A percentile compares a stretch with the other conserved stretches of the same genome.
These are phyloP conservation scores for Ptychoptera albimana DNA, from an alignment of 2,888 invertebrate species.

Conservation along the genomic window DNA sequence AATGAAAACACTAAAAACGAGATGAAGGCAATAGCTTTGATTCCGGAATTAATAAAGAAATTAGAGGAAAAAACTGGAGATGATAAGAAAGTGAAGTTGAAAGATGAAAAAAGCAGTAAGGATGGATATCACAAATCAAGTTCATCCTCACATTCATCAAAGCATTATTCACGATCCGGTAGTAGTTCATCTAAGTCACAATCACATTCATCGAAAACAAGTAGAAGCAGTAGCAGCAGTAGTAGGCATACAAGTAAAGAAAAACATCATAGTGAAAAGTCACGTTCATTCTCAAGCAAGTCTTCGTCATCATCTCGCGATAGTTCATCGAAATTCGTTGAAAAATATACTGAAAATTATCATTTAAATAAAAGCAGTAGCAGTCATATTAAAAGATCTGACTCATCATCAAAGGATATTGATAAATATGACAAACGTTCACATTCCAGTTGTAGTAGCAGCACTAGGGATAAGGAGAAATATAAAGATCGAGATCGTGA, in stretches of 20 bases:
- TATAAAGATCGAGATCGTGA: slow-evolving; percentile 23
- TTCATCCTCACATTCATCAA: not conserved
- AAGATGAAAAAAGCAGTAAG: slow-evolving; percentile 8
- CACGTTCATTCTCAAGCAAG: not conserved
- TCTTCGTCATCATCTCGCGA: slow-evolving; percentile 20
- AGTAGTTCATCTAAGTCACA: not conserved
- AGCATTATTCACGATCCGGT: not conserved
- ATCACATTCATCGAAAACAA: not conserved
- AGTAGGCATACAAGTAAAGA: not conserved
- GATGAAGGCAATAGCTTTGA: no score
- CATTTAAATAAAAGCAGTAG: slow-evolving; percentile 15
- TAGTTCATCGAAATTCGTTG: slow-evolving; percentile 28
- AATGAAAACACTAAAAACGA: no score
- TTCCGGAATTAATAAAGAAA: not conserved
- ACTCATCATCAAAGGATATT: not conserved
- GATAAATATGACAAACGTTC: not conserved
- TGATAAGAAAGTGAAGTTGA: slow-evolving; percentile 10
- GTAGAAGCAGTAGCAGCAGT: not conserved
- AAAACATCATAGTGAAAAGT: not conserved
- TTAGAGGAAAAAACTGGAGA: not conserved
- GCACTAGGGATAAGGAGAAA: slow-evolving; percentile 17
- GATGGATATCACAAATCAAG: not conserved
- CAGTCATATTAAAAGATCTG: not conserved
- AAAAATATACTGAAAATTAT: slow-evolving; percentile 16
- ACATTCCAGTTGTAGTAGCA: slow-evolving; percentile 5